Evolutionary conservation across 2,113 vertebrate genomes (phyloP), one percentile per base, ranked within the genome.

Genomic region (Pseudolaguvia tuberculata): DNA sequence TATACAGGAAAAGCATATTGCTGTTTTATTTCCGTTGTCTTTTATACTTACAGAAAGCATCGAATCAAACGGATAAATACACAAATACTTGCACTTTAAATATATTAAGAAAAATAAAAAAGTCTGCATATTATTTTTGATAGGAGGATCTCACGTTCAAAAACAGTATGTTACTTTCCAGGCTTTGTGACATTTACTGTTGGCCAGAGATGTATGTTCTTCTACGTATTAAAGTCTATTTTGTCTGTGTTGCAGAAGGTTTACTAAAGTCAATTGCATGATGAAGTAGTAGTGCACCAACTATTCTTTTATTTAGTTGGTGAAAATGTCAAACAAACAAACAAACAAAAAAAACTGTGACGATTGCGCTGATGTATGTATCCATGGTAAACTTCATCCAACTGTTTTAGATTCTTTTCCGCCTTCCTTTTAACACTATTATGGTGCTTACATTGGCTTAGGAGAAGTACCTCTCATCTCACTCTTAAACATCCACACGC

Each of bases 81-180:
- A 91, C 88, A 89, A 88, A 88, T 90, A 90, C 89, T 91, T 91
- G 91, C 90, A 92, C 91, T 91, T 91, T 92, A 92, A 89, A 90
- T 91, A 91, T 91, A 91, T 90, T 88, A 91, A 88, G 88, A 87
- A 88, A 85, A 89, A 84, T 81, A 85, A 87, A 88, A 83, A 81
- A 89, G 87, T 87, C 89, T 85, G 90, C 89, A 91, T 92, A 91
- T 91, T 92, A 92, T 92, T 92, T 92, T 92, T 92, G 88, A 92
- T 92, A 92, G 89, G 89, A 88, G 75, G 89, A 91, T 89, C 88
- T 90, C 89, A 89, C 90, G 88, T 89, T 91, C 84, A 88, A 87
- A 89, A 88, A 89, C 85, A 88, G 82, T 88, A 88, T 85, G 87
- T 86, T 88, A 87, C 87, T 84, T 86, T 83, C 76, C 80, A 88